Base-by-base conservation (phyloP, 2,888 invertebrate species). In the Leuctra nigra region DNA sequence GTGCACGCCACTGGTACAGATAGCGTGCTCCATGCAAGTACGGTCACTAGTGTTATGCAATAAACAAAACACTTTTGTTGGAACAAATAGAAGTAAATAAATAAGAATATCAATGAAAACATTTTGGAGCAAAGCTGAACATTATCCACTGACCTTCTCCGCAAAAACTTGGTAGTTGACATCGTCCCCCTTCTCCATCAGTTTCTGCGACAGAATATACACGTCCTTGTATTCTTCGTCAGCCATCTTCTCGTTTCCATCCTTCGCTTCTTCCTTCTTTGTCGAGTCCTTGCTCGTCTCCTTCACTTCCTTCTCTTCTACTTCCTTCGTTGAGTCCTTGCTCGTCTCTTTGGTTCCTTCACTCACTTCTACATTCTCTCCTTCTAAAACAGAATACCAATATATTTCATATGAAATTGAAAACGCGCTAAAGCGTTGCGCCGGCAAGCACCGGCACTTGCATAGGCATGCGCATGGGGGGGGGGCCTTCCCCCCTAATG, bases 221-320 rank as follows among this genome's bases (percentile, higher is more conserved):
- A 81, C 83, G 47, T 82, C 83, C 66, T 78, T 80, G 53, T 67
- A 65, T 44, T 79, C 79, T 24, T 76, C 76, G 25, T 70, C 65
- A 39, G 65, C 53, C 4, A 66, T n/a, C n/a, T 82, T 83, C 66
- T 78, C 80, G 53, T 67, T 64, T 44, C 79, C 79, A 23, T 76
- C 76, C 24, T 70, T 64, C 41, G 65, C 53, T 3, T 66, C 64
- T 60, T 52, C 63, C 63, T 38, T 60, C 60, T 4, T 59, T 61
- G 57, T 69, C 68, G 57, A 62, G 64, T 57, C 29, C 7, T 29
- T 11, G 29, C 29, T 29, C 29, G n/a, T n/a, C n/a, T n/a, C n/a
- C 0, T 66, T 64, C 9, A 68, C 66, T 55, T 64, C 64, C 39
- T 64, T 53, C 53, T 63, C 56, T 33, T n/a, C 64, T 60, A 52